Evolutionary conservation across 2,113 vertebrate genomes (phyloP), one percentile per base, ranked within the genome.

Genomic region (Dipodomys merriami): DNA sequence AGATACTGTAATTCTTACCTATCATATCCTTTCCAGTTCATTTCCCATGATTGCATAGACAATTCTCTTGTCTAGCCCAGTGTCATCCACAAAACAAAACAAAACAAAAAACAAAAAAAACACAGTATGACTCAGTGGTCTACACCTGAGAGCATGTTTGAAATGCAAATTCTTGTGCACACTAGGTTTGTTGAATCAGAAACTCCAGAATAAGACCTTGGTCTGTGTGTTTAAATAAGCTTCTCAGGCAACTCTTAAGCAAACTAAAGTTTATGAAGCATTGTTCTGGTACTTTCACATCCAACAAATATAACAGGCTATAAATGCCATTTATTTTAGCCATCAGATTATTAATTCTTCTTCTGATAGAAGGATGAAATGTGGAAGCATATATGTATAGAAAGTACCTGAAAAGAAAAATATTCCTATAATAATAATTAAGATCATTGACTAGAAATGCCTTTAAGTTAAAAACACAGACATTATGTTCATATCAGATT

Each of bases 381-480:
- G 95, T 77, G 64, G 33, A 94, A 16, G 4, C 27, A 33, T 23
- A 57, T 71, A 69, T 67, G 27, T 29, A 71, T 25, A 64, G 20
- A 64, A 20, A 64, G 20, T 57, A 57, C 15, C 53, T 57, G 53
- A 16, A 57, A 83, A 20, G n/a, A 77, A 68, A 71, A 65, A 33
- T 35, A 39, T 5, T 90, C 16, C 79, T 16, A 79, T 77, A 94
- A 39, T 73, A 46, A 77, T 64, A 78, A 90, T 79, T 94, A 91
- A 72, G 5, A 83, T 5, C 88, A 22, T n/a, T 83, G 22, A 64
- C 16, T 86, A 88, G 76, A 93, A 86, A 4, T 86, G 23, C 29
- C 69, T 95, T 93, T 90, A 84, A 87, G 84, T 90, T 20, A 9
- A 91, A 91, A 79, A 46, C 35, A 90, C 15, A 90, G 65, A 95